Conservation (phyloP, 1,140 invertebrate genomes). For the Listronotus bonariensis region DNA sequence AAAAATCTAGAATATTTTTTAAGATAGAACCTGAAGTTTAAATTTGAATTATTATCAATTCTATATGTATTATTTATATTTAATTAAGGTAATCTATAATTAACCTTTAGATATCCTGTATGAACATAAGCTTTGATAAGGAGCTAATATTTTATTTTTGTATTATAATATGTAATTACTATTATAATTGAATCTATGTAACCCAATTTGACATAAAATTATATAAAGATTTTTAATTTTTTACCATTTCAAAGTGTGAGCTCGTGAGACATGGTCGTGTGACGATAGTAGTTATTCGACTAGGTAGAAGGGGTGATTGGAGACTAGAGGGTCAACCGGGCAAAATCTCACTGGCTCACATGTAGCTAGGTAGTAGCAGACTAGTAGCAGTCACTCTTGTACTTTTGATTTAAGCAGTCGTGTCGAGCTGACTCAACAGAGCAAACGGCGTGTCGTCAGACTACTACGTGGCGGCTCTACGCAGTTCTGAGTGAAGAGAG, state of each 20-base stretch:
- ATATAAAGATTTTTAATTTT: constrained; percentile 39
- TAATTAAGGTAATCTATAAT: too few relatives aligned
- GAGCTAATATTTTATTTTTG: too few relatives aligned
- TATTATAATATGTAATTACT: not conserved
- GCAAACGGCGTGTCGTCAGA: constrained; percentile 42
- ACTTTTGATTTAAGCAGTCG: constrained; percentile 34
- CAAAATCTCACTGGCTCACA: constrained; percentile 52
- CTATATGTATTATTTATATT: too few relatives aligned
- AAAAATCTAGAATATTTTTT: too few relatives aligned
- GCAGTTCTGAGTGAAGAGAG: constrained; percentile 46
- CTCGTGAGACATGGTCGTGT: constrained; percentile 49
- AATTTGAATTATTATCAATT: too few relatives aligned
- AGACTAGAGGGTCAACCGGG: constrained; percentile 43
- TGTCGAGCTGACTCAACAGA: constrained; percentile 40
- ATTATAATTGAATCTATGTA: not conserved
- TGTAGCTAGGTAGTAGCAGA: constrained; percentile 37
- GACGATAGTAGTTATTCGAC: constrained; percentile 50
- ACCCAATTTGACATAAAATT: constrained; percentile 15
- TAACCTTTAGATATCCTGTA: too few relatives aligned
- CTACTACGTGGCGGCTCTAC: constrained; percentile 48
- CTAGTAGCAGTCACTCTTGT: constrained; percentile 42
- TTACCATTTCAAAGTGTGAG: constrained; percentile 53
- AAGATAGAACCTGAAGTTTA: too few relatives aligned
- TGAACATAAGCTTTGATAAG: too few relatives aligned
- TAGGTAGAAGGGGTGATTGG: constrained; percentile 44